Percentiles rank a stretch among this genome's conserved stretches.
phyloP scores from a whole-genome alignment of 2,888 invertebrate genomes.

The Chesias legatella region DNA sequence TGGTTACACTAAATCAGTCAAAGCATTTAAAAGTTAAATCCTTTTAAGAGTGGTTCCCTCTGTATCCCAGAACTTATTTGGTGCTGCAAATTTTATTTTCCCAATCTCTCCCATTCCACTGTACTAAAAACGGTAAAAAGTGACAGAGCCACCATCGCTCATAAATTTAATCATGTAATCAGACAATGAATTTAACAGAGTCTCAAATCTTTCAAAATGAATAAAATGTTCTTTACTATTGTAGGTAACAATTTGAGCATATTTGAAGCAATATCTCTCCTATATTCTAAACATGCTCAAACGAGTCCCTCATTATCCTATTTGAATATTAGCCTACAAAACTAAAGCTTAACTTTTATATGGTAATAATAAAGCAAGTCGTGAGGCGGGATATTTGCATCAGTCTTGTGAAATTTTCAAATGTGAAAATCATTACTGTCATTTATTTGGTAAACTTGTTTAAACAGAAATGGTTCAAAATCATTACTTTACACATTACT shows the following conservation, averaged over 20 bases:
- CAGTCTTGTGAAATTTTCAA: conserved; percentile 80
- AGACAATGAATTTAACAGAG: conserved; percentile 7
- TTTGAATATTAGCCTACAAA: conserved; percentile 55
- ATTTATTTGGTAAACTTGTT: conserved; percentile 75
- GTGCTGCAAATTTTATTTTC: no score
- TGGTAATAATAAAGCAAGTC: conserved; percentile 81
- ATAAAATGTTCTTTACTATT: conserved; percentile 11
- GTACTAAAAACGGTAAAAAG: no score
- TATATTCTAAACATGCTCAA: conserved; percentile 51
- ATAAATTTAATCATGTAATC: not conserved
- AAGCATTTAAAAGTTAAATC: conserved; percentile 53
- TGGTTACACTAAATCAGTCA: conserved; percentile 76
- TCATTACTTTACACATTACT: conserved; percentile 34
- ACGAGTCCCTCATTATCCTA: conserved; percentile 53
- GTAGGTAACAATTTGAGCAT: conserved; percentile 52
- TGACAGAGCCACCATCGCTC: no score
- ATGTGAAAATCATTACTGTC: conserved; percentile 74
- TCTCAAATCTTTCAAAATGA: conserved; percentile 5
- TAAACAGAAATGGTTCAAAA: conserved; percentile 55
- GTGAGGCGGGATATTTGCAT: conserved; percentile 81
- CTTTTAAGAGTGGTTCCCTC: not conserved
- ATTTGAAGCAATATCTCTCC: conserved; percentile 38
- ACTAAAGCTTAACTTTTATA: conserved; percentile 71
- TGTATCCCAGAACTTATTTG: no score
- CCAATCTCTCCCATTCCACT: no score